Evolutionary conservation across 2,113 vertebrate genomes (phyloP).

Genomic region (Epinephelus fuscoguttatus): DNA sequence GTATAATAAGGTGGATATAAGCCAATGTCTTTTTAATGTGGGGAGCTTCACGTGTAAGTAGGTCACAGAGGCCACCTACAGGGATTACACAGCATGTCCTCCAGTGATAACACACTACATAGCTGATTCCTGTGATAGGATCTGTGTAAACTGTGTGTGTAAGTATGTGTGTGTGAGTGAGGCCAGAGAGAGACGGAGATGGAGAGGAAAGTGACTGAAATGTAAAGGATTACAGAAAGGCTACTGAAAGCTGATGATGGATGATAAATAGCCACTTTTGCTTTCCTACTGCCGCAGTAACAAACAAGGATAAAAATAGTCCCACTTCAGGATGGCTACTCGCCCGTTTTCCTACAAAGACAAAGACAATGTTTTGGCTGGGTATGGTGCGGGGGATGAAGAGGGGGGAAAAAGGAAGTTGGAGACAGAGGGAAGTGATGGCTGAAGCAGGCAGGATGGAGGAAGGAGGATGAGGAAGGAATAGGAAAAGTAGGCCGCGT

Average conservation of each 20-base stretch:
- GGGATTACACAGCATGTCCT: conserved; percentile 39
- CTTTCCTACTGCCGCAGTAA: conserved; percentile 42
- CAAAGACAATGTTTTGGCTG: conserved; percentile 54
- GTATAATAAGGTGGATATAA: neutral
- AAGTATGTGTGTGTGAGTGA: neutral
- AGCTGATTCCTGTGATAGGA: conserved; percentile 17
- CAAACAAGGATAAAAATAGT: conserved; percentile 67
- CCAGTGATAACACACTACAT: conserved; percentile 27
- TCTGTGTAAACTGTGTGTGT: neutral
- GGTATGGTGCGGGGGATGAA: neutral
- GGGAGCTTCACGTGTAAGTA: conserved; percentile 42
- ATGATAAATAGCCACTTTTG: conserved; percentile 29
- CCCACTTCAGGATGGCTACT: conserved; percentile 23
- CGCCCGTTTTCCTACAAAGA: conserved; percentile 42
- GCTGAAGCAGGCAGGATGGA: conserved; percentile 43
- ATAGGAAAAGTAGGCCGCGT: conserved; percentile 69
- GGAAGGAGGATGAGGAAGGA: conserved; percentile 52
- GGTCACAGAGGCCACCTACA: conserved; percentile 61
- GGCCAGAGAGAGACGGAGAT: neutral
- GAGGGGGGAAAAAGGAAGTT: conserved; percentile 23
- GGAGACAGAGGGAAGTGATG: conserved; percentile 56
- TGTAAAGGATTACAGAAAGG: neutral
- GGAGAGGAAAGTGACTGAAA: neutral
- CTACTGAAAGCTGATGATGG: neutral
- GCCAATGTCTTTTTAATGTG: neutral